Evolutionary conservation across 1,140 invertebrate species (phyloP).

Genomic region (Lucilia sericata): DNA sequence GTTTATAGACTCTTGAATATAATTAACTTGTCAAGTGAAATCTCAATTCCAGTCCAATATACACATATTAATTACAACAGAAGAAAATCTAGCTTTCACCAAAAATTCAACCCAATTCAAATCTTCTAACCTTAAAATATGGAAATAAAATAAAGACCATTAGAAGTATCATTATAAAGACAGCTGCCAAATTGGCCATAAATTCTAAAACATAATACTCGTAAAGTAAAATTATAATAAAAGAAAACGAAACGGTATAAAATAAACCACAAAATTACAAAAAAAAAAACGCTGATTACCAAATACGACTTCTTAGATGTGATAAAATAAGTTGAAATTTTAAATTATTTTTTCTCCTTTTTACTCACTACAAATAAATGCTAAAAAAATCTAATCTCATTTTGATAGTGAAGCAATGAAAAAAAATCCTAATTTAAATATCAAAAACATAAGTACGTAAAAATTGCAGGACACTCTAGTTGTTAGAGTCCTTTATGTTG

Average conservation of each 20-base stretch:
- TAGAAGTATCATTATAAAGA: not conserved
- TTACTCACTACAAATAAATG: not conserved
- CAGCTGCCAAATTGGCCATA: conserved; percentile 39
- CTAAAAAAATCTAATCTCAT: not conserved
- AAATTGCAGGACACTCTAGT: not conserved
- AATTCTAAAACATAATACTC: conserved; percentile 36
- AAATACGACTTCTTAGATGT: not conserved
- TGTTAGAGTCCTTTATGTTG: not conserved
- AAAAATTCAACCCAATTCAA: not conserved
- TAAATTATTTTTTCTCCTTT: not conserved
- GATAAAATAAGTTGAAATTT: not conserved
- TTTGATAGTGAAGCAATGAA: not conserved
- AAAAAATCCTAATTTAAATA: not conserved
- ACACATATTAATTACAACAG: conserved; percentile 13
- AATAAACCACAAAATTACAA: conserved; percentile 15
- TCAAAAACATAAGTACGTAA: not conserved
- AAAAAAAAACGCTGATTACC: not conserved
- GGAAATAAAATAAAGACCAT: not conserved
- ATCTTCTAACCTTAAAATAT: not conserved
- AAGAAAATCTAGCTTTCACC: not conserved
- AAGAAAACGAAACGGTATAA: not conserved
- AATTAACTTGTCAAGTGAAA: too few relatives aligned
- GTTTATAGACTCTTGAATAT: too few relatives aligned
- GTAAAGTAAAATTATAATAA: not conserved
- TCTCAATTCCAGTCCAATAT: too few relatives aligned